These are phyloP conservation scores for Microcebus ravelobensis DNA, from an alignment of 2,113 vertebrate genomes.

Conservation along the genomic window DNA sequence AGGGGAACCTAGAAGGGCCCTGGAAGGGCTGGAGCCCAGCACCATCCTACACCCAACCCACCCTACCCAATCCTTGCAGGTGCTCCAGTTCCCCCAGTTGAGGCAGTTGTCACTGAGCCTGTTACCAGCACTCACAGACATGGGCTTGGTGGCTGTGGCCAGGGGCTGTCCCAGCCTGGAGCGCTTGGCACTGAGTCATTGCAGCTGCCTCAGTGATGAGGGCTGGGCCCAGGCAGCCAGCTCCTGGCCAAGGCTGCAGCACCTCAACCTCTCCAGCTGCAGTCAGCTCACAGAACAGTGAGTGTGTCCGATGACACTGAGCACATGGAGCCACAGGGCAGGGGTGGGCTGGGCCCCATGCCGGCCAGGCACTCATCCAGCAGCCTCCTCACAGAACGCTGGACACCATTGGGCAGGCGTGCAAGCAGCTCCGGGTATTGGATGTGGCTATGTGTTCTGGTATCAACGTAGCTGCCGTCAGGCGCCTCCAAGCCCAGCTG, in stretches of 20 bases:
- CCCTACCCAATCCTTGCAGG: constrained; percentile 71
- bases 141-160: constrained; percentile 85
- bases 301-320: constrained; percentile 25
- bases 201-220: constrained; percentile 85
- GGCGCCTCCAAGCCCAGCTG: constrained; percentile 85
- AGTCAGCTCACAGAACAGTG: constrained; percentile 88
- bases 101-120: constrained; percentile 87
- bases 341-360: not conserved
- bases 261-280: constrained; percentile 89
- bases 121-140: constrained; percentile 87
- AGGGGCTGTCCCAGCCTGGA: constrained; percentile 88
- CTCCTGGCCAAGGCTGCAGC: constrained; percentile 85
- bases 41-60: not conserved
- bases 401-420: constrained; percentile 83
- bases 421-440: constrained; percentile 86
- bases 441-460: constrained; percentile 89
- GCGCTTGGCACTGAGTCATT: constrained; percentile 86
- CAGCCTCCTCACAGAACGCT: constrained; percentile 83
- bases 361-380: not conserved
- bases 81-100: constrained; percentile 86
- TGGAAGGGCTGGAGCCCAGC: not conserved
- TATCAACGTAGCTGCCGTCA: constrained; percentile 82
- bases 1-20: not conserved
- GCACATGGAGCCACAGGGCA: not conserved
- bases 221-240: constrained; percentile 84